phyloP scores from a whole-genome alignment of 2,113 vertebrate species.

The Saguinus midas region DNA sequence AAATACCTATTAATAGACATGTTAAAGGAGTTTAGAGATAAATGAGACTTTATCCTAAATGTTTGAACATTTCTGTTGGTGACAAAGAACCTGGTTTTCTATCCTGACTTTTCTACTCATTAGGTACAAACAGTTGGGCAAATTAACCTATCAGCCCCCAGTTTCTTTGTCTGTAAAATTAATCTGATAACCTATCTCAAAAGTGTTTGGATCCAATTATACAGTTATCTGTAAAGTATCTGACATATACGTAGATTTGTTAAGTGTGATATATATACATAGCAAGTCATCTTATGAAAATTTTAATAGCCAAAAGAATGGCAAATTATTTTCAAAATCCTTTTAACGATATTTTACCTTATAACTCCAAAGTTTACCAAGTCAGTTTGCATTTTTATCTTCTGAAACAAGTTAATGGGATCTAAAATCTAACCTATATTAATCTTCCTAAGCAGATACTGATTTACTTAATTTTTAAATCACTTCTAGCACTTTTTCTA shows the following conservation, averaged over 20 bases:
- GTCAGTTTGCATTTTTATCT: background rate
- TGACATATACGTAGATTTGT: background rate
- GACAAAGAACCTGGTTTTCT: background rate
- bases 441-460: background rate
- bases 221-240: background rate
- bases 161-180: background rate
- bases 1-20: background rate
- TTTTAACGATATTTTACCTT: background rate
- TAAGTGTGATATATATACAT: background rate
- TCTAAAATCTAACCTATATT: background rate
- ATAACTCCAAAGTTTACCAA: background rate
- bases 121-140: background rate
- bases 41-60: background rate
- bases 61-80: constrained; percentile 1
- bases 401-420: constrained; percentile 11
- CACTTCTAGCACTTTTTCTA: background rate
- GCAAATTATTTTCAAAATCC: constrained; percentile 13
- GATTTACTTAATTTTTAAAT: background rate
- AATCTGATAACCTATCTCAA: background rate
- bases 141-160: background rate
- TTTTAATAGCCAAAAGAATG: background rate
- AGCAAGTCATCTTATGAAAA: background rate
- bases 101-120: background rate
- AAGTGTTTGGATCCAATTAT: background rate
- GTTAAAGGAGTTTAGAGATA: background rate